A percentile compares a stretch with the other conserved stretches of the same genome.
Conservation (phyloP, 2,888 invertebrate species). For the Hypsopygia costalis region DNA sequence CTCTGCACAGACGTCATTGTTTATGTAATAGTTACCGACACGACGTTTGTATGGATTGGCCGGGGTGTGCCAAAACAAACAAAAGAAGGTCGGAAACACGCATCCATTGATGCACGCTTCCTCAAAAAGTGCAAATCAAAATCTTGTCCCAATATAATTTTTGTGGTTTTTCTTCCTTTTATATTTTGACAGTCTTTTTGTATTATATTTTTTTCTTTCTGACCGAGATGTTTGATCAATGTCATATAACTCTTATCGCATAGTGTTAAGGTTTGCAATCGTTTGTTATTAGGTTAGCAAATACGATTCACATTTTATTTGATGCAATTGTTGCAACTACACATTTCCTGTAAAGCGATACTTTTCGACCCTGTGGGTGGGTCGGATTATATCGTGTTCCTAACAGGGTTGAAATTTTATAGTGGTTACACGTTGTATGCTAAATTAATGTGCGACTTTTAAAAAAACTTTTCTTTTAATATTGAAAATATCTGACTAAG, state of each 20-base stretch:
- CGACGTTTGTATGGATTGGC: too few relatives aligned
- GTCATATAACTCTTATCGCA: conserved; percentile 11
- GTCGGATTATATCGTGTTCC: conserved; percentile 47
- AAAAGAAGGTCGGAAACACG: too few relatives aligned
- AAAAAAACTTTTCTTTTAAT: too few relatives aligned
- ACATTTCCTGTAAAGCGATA: conserved; percentile 72
- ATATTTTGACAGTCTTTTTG: conserved; percentile 39
- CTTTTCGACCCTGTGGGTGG: conserved; percentile 54
- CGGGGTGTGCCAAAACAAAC: too few relatives aligned
- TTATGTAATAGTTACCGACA: too few relatives aligned
- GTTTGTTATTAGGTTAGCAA: conserved; percentile 7
- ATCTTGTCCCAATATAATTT: conserved; percentile 2
- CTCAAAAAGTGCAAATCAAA: neutral
- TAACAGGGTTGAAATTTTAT: conserved; percentile 35
- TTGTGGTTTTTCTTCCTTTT: conserved; percentile 18
- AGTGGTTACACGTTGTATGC: conserved; percentile 11
- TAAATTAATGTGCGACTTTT: conserved; percentile 13
- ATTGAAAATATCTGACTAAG: too few relatives aligned
- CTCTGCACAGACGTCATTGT: too few relatives aligned
- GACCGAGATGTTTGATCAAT: conserved; percentile 14
- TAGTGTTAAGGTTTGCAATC: conserved; percentile 26
- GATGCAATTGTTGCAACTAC: conserved; percentile 60
- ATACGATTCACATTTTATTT: conserved; percentile 39
- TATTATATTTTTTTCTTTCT: conserved; percentile 41
- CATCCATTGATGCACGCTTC: too few relatives aligned